Evolutionary conservation across 2,888 invertebrate species (phyloP).

Genomic region (Morpho achilles): DNA sequence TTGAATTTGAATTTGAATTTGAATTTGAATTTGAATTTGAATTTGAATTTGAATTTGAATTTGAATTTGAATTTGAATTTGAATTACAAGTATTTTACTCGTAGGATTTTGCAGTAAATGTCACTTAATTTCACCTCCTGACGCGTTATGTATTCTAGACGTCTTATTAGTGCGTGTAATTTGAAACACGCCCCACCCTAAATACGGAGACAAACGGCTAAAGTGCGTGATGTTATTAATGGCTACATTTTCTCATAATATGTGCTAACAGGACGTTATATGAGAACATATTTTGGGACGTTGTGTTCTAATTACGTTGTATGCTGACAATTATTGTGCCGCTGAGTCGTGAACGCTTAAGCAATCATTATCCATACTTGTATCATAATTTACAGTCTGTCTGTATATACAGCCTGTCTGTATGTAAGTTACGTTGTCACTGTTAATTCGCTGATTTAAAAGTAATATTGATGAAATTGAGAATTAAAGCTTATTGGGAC

Average conservation of each 20-base stretch:
- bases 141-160: slow-evolving; percentile 9
- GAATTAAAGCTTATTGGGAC: too few relatives aligned
- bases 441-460: too few relatives aligned
- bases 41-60: too few relatives aligned
- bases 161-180: slow-evolving; percentile 11
- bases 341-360: too few relatives aligned
- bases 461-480: too few relatives aligned
- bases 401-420: too few relatives aligned
- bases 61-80: too few relatives aligned
- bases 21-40: too few relatives aligned
- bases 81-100: neutral
- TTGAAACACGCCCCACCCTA: slow-evolving; percentile 8
- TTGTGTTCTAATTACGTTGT: slow-evolving; percentile 1
- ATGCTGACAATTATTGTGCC: neutral
- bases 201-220: slow-evolving; percentile 6
- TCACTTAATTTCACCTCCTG: neutral
- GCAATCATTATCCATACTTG: too few relatives aligned
- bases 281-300: slow-evolving; percentile 5
- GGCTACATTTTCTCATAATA: slow-evolving; percentile 9
- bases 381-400: too few relatives aligned
- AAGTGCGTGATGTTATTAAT: slow-evolving; percentile 10
- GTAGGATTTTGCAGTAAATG: slow-evolving; percentile 2
- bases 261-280: slow-evolving; percentile 11
- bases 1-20: too few relatives aligned
- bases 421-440: too few relatives aligned